Evolutionary conservation across 2,797 vertebrate species (phyloP).

Genomic region (Sebastes paucispinis): DNA sequence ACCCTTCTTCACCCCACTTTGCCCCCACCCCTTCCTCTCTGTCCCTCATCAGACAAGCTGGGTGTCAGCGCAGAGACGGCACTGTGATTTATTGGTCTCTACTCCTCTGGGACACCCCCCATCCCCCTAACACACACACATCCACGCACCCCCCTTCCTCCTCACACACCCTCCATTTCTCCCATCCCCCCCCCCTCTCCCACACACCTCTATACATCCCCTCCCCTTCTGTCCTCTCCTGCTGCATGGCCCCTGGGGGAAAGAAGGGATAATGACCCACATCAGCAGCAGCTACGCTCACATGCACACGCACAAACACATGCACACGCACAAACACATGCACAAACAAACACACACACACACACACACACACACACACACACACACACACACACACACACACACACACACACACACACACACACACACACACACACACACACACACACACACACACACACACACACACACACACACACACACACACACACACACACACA

Average conservation of each 20-base stretch:
- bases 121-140: conserved; percentile 1
- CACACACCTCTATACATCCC: conserved; percentile 32
- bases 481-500: not conserved
- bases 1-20: conserved; percentile 1
- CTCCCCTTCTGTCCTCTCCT: conserved; percentile 64
- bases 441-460: conserved; percentile 14
- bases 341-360: conserved; percentile 19
- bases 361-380: conserved; percentile 26
- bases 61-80: conserved; percentile 79
- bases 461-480: conserved; percentile 27
- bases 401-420: conserved; percentile 28
- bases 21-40: conserved; percentile 21
- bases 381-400: conserved; percentile 17
- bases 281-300: conserved; percentile 74
- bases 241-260: conserved; percentile 72
- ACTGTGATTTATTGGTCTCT: conserved; percentile 82
- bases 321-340: too few relatives aligned
- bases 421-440: conserved; percentile 30
- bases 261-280: conserved; percentile 84
- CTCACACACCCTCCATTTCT: conserved; percentile 19
- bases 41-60: conserved; percentile 78
- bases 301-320: not conserved
- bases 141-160: conserved; percentile 19
- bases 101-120: conserved; percentile 67
- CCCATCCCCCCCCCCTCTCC: conserved; percentile 2